Evolutionary conservation across 1,140 invertebrate species (phyloP), one percentile per base, ranked within the genome.

Genomic region (Aphidius gifuensis): DNA sequence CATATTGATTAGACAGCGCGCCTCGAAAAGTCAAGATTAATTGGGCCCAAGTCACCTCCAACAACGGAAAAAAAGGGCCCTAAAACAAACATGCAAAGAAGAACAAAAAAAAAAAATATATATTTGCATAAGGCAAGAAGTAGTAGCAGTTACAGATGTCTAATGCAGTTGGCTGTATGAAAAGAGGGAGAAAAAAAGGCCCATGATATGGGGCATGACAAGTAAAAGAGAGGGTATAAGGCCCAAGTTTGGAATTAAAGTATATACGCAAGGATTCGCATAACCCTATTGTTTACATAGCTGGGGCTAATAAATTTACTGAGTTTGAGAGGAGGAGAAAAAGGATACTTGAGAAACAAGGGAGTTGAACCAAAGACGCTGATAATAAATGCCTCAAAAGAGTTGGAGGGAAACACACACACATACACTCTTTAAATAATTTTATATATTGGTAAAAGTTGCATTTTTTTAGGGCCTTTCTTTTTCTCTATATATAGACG

Each of bases 221-320:
- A 32, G 21, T 39, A 23, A 39, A 39, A 11, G 5, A 38, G 46
- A 47, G 23, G 8, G 40, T 9, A 9, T 32, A 42, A 55, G 4
- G 9, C 44, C 16, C 32, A 44, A 21, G 9, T 44, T 40, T 46
- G 45, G 16, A 55, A 32, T 32, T 32, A 32, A 32, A 32, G 23
- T 32, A 32, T 32, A 4, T 32, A 32, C 23, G 2, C 4, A 32
- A 32, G 23, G 23, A 32, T 32, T 2, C 4, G 51, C 51, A 59
- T 48, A 60, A 53, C 51, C 53, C 64, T 66, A 63, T 65, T 68
- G 65, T 68, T 68, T 68, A 64, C 63, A 65, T 62, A 68, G 54
- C n/a, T 39, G 55, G 58, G 55, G 58, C 60, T 53, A 58, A 48
- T 65, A 68, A 68, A 59, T 11, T 50, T 40, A 40, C 39, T 38